Conservation (phyloP, 2,888 invertebrate species). For the Schizaphis graminum region DNA sequence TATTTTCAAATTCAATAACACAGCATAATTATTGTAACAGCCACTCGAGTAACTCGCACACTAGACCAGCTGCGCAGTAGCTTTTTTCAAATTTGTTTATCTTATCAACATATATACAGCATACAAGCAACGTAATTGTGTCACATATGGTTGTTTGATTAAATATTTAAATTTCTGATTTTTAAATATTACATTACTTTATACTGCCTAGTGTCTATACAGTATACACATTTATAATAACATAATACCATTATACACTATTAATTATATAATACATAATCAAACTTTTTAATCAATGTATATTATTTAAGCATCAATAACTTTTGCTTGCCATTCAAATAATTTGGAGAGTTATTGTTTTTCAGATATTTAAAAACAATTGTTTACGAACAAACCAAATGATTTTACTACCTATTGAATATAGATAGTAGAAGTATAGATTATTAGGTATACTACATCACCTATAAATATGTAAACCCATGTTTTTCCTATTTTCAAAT, state of each 20-base stretch:
- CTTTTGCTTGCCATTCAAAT: constrained; percentile 1
- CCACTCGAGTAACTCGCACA: not conserved
- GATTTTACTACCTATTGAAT: not conserved
- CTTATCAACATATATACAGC: not conserved
- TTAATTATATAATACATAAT: not conserved
- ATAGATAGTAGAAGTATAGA: not conserved
- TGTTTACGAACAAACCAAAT: not conserved
- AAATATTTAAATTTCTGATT: not conserved
- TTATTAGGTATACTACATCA: not conserved
- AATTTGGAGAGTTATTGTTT: not conserved
- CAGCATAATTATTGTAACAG: not conserved
- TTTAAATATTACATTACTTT: not conserved
- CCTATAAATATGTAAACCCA: not conserved
- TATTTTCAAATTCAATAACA: not conserved
- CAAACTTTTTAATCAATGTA: not conserved
- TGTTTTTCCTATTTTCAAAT: not conserved
- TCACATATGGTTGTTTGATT: not conserved
- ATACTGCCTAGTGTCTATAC: not conserved
- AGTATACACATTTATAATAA: not conserved
- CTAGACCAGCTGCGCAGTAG: not conserved
- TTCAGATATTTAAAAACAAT: not conserved
- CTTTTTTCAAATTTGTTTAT: not conserved
- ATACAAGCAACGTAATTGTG: not conserved
- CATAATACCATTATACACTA: not conserved
- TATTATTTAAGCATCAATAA: not conserved